Evolutionary conservation across 2,888 invertebrate species (phyloP).

Genomic region (Lymantria monacha): DNA sequence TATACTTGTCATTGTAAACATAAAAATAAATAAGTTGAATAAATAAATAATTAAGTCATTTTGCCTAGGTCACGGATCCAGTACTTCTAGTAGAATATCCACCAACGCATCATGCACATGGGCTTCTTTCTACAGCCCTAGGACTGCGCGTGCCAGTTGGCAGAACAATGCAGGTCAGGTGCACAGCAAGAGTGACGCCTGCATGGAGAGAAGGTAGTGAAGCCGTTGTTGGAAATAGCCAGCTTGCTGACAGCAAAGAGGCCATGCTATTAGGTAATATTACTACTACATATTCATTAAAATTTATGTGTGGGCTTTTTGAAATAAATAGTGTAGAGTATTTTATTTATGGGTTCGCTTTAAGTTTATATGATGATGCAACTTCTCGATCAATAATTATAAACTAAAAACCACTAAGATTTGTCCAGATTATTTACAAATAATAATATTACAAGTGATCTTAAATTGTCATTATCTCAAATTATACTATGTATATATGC

Average conservation of each 20-base stretch:
- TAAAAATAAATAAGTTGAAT: not conserved
- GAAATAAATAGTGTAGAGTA: not conserved
- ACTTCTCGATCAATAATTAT: too few species aligned
- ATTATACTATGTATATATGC: too few species aligned
- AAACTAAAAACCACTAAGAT: too few species aligned
- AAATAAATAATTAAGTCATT: not conserved
- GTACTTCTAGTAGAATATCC: constrained; percentile 67
- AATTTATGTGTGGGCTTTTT: not conserved
- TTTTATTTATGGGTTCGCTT: too few species aligned
- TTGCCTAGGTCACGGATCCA: constrained; percentile 62
- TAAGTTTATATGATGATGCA: too few species aligned
- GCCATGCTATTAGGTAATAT: constrained; percentile 70
- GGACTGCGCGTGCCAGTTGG: constrained; percentile 70
- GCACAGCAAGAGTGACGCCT: constrained; percentile 70
- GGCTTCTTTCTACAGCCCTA: constrained; percentile 65
- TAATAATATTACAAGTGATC: too few species aligned
- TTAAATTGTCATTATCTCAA: too few species aligned
- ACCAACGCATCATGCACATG: constrained; percentile 67
- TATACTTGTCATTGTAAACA: not conserved
- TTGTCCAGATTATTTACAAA: too few species aligned
- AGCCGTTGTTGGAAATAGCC: constrained; percentile 71
- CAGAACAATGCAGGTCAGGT: constrained; percentile 70
- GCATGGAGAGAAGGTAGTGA: constrained; percentile 76
- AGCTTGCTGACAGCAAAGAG: constrained; percentile 73
- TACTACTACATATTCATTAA: not conserved